phyloP scores from a whole-genome alignment of 2,888 invertebrate genomes.

The Drosophila pseudotalamancana region DNA sequence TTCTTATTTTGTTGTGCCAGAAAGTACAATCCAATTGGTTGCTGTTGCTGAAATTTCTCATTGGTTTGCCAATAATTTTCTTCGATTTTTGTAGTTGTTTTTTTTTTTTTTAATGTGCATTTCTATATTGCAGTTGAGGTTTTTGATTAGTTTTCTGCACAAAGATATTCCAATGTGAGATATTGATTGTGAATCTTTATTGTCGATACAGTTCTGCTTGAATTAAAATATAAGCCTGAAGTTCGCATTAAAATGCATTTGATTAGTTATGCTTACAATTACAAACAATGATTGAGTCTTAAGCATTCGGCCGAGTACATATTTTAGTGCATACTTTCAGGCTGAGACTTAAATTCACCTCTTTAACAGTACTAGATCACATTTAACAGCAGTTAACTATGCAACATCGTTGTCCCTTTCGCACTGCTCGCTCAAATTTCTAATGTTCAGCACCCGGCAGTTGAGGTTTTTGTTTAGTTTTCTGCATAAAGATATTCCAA shows the following conservation, averaged over 20 bases:
- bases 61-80: conserved; percentile 60
- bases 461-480: conserved; percentile 68
- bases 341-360: conserved; percentile 2
- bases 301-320: background rate
- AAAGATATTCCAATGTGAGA: conserved; percentile 32
- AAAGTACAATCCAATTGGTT: conserved; percentile 51
- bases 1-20: conserved; percentile 36
- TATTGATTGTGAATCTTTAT: conserved; percentile 38
- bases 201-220: conserved; percentile 13
- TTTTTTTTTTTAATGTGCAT: conserved; percentile 10
- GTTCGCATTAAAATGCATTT: conserved; percentile 7
- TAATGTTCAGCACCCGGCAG: conserved; percentile 27
- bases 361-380: background rate
- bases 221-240: conserved; percentile 2
- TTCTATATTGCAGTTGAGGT: conserved; percentile 54
- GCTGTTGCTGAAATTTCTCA: conserved; percentile 50
- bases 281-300: background rate
- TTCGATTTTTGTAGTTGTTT: conserved; percentile 30
- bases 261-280: no score
- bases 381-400: conserved; percentile 10
- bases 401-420: no score
- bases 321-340: conserved; percentile 29
- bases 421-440: background rate
- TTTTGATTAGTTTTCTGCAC: conserved; percentile 62
- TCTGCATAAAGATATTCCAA: conserved; percentile 31